These are phyloP conservation scores for Hirtodrosophila cameraria DNA, from an alignment of 2,888 invertebrate genomes.

Conservation along the genomic window DNA sequence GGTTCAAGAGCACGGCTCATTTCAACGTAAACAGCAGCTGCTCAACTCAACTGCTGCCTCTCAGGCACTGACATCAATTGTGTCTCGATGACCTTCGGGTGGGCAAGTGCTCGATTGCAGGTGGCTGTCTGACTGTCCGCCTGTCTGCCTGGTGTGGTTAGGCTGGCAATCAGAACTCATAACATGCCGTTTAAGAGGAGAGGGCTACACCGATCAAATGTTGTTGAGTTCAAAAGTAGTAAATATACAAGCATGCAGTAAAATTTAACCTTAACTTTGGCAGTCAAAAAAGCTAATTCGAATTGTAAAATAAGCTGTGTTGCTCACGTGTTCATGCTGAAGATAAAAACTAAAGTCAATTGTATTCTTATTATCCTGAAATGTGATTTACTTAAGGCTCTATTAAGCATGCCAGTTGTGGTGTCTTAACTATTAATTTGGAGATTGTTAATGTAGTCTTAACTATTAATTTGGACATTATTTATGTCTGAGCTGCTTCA, in stretches of 20 bases:
- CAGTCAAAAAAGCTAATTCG: constrained; percentile 6
- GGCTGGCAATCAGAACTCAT: constrained; percentile 50
- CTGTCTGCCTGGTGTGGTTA: constrained; percentile 3
- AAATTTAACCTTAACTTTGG: constrained; percentile 10
- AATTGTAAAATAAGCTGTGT: neutral
- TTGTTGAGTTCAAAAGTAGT: constrained; percentile 16
- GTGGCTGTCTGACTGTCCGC: constrained; percentile 24
- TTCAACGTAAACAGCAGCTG: constrained; percentile 55
- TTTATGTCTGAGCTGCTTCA: no score
- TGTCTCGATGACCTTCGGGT: constrained; percentile 57
- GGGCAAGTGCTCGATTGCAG: constrained; percentile 57
- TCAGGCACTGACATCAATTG: constrained; percentile 66
- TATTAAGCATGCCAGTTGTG: no score
- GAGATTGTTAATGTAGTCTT: no score
- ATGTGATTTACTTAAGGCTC: no score
- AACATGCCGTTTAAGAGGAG: constrained; percentile 44
- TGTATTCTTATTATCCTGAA: no score
- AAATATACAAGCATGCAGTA: constrained; percentile 4
- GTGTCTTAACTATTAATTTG: no score
- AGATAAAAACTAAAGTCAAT: no score
- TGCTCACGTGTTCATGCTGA: no score
- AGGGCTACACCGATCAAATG: constrained; percentile 28
- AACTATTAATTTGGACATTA: no score
- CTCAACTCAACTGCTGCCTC: constrained; percentile 25
- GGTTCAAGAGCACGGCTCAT: constrained; percentile 63